A percentile compares a stretch with the other conserved stretches of the same genome.
These are phyloP conservation scores for Lasioglossum lativentre DNA, from an alignment of 2,888 invertebrate genomes.

Conservation along the genomic window DNA sequence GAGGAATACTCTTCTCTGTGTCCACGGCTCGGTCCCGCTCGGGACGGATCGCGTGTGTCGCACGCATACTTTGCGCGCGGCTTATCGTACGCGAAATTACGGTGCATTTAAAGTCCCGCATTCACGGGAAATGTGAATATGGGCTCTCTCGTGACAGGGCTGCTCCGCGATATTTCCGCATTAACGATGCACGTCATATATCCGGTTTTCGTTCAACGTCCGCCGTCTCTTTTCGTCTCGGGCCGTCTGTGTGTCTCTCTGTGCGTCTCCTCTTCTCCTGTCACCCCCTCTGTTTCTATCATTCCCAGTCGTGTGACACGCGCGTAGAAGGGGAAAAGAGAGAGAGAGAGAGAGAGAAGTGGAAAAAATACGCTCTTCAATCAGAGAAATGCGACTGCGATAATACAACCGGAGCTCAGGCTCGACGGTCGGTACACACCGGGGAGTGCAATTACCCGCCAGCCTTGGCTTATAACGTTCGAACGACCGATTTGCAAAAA, in stretches of 20 bases:
- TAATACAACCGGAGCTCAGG: not conserved
- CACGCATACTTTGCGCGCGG: slow-evolving; percentile 47
- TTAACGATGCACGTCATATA: slow-evolving; percentile 58
- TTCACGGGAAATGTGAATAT: slow-evolving; percentile 59
- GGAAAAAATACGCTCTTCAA: slow-evolving; percentile 34
- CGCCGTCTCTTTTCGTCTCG: slow-evolving; percentile 10
- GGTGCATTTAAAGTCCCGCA: slow-evolving; percentile 61
- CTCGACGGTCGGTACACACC: slow-evolving; percentile 5
- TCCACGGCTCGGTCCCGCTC: not conserved
- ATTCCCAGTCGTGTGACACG: not conserved
- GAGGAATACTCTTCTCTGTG: not conserved
- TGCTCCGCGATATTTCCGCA: slow-evolving; percentile 60
- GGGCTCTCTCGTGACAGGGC: slow-evolving; percentile 55
- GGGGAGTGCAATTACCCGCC: slow-evolving; percentile 12
- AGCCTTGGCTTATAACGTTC: not conserved
- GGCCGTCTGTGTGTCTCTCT: not conserved
- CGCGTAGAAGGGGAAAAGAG: not conserved
- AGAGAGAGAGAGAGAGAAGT: not conserved
- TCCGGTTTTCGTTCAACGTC: slow-evolving; percentile 43
- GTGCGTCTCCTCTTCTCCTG: not conserved
- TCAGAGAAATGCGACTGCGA: slow-evolving; percentile 42
- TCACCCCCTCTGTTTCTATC: not conserved
- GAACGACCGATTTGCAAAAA: not conserved
- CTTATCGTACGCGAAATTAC: slow-evolving; percentile 65
- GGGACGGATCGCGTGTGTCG: slow-evolving; percentile 43